Evolutionary conservation across 2,888 invertebrate genomes (phyloP), one percentile per base, ranked within the genome.

Genomic region (Monopis laevigella): DNA sequence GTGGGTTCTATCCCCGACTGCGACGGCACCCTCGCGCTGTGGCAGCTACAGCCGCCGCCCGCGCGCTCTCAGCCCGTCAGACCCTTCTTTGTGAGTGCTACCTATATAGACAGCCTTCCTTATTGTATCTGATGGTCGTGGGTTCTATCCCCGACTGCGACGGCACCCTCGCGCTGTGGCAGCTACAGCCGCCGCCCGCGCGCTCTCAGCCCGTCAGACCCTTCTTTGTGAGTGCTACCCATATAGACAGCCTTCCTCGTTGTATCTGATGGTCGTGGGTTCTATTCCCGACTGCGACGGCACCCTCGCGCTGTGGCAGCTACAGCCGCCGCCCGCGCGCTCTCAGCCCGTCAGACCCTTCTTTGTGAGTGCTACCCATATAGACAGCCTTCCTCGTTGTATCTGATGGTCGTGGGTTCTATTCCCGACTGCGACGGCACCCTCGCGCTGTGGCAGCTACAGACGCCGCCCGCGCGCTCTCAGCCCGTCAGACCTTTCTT

Each of bases 251-350:
- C n/a, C n/a, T n/a, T n/a, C n/a, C n/a, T n/a, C n/a, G n/a, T n/a
- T n/a, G n/a, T n/a, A n/a, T n/a, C n/a, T n/a, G n/a, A n/a, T n/a
- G n/a, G n/a, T n/a, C n/a, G n/a, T n/a, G n/a, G n/a, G n/a, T n/a
- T n/a, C n/a, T n/a, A n/a, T n/a, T n/a, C n/a, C 94, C 14, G 99
- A 99, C 77, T 93, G 95, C 0, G 99, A 99, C 67, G 99, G 99
- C 13, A 93, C 95, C 65, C 82, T 99, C 13, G 96, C 96, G 55
- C 83, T 99, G 56, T 99, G 96, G 90, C 96, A 96, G 83, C 90
- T 96, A 46, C 85, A 92, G 46, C 87, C 91, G 49, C 85, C 89
- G 30, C 86, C 88, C 17, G 40, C 45, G 28, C 46, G 44, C 14
- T 39, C 87, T 49, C 89, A 72, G 0, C 66, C 75, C 43, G 63